Conservation (phyloP, 2,797 vertebrate species). For the Lophotriccus pileatus region DNA sequence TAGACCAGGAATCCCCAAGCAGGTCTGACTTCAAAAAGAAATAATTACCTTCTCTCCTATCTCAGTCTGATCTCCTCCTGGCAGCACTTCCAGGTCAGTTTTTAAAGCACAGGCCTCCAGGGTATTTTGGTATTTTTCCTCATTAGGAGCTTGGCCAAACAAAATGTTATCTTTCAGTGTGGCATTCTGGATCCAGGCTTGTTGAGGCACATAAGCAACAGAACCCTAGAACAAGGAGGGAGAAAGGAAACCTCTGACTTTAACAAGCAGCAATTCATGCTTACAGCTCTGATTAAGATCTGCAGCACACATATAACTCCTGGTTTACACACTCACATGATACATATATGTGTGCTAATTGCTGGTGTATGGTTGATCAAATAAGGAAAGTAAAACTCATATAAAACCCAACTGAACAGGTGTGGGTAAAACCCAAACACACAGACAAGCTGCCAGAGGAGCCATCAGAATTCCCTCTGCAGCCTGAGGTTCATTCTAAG, state of each 20-base stretch:
- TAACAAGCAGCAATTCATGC: background rate
- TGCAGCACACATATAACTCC: background rate
- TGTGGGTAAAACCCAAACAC: background rate
- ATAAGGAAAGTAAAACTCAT: background rate
- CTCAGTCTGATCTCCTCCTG: constrained; percentile 92
- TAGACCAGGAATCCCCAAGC: background rate
- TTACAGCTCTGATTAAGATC: background rate
- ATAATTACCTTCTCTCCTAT: constrained; percentile 94
- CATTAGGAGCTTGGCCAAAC: constrained; percentile 83
- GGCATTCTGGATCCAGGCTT: constrained; percentile 97
- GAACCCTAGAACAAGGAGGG: constrained; percentile 81
- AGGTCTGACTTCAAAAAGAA: background rate
- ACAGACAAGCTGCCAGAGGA: background rate
- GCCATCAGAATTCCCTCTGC: background rate
- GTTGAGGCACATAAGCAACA: constrained; percentile 95
- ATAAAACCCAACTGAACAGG: background rate
- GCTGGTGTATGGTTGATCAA: background rate
- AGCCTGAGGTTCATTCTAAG: background rate
- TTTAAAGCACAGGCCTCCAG: constrained; percentile 91
- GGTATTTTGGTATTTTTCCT: constrained; percentile 83
- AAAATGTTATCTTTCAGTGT: constrained; percentile 93
- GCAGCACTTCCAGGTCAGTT: constrained; percentile 90
- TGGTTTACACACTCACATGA: background rate
- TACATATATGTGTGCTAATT: background rate
- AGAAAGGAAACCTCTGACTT: background rate